A percentile compares a stretch with the other conserved stretches of the same genome.
Conservation (phyloP, 2,113 vertebrate species). For the Hydropotes inermis region DNA sequence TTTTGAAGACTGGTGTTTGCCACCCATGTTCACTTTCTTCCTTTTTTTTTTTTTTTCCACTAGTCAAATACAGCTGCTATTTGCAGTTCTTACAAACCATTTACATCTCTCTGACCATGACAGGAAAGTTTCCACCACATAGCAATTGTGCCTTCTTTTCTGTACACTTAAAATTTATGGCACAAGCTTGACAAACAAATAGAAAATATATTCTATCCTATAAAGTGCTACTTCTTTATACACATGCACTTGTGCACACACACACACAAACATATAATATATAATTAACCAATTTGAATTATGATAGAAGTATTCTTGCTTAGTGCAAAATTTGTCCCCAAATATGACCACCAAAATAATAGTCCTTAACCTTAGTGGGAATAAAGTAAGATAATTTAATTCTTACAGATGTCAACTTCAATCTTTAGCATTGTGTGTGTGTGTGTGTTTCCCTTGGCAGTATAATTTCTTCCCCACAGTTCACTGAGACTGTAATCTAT, state of each 20-base stretch:
- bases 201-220: neutral
- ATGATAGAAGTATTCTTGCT: neutral
- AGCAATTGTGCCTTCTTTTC: neutral
- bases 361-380: neutral
- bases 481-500: conserved; percentile 62
- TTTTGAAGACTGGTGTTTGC: neutral
- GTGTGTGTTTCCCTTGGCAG: neutral
- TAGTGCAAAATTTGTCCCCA: neutral
- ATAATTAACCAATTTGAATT: neutral
- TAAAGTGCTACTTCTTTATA: neutral
- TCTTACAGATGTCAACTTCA: neutral
- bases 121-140: neutral
- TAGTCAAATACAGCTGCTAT: neutral
- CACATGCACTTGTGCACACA: neutral
- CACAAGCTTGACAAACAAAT: neutral
- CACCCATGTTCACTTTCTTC: neutral
- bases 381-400: neutral
- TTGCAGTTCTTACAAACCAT: neutral
- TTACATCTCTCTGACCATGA: neutral
- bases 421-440: neutral
- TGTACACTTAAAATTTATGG: neutral
- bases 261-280: neutral
- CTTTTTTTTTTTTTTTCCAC: neutral
- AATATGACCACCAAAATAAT: neutral
- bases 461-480: conserved; percentile 16